Evolutionary conservation across 2,113 vertebrate species (phyloP).

Genomic region (Malurus melanocephalus): DNA sequence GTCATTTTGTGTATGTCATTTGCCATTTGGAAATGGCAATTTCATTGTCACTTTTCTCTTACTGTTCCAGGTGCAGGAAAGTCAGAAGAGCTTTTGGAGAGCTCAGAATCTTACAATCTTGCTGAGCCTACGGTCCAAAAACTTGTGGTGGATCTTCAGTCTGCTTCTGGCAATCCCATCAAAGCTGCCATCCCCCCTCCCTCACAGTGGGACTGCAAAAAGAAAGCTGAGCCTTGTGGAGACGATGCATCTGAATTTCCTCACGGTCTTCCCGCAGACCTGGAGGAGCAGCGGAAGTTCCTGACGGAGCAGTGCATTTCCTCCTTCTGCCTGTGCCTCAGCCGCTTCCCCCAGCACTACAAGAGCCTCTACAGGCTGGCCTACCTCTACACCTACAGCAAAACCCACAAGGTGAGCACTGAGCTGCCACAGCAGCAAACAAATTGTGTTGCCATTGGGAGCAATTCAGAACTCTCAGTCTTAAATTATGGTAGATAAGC

Average conservation of each 20-base stretch:
- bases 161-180: slow-evolving; percentile 41
- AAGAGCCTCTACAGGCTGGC: slow-evolving; percentile 96
- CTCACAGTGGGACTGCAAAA: slow-evolving; percentile 75
- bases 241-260: slow-evolving; percentile 83
- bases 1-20: background rate
- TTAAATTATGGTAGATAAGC: background rate
- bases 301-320: slow-evolving; percentile 88
- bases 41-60: background rate
- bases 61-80: slow-evolving; percentile 42
- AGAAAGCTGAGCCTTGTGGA: slow-evolving; percentile 68
- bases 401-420: slow-evolving; percentile 84
- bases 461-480: too few species aligned
- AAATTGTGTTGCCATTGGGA: background rate
- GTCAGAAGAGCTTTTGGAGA: slow-evolving; percentile 65
- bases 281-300: slow-evolving; percentile 83
- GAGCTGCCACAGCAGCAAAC: background rate
- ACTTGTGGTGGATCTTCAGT: slow-evolving; percentile 40
- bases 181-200: slow-evolving; percentile 50
- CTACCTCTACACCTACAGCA: slow-evolving; percentile 89
- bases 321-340: slow-evolving; percentile 88
- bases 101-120: slow-evolving; percentile 51
- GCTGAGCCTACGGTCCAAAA: slow-evolving; percentile 54
- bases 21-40: background rate
- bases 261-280: slow-evolving; percentile 79
- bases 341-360: slow-evolving; percentile 97